Evolutionary conservation across 2,888 invertebrate species (phyloP).

Genomic region (Lamellibrachia columna): DNA sequence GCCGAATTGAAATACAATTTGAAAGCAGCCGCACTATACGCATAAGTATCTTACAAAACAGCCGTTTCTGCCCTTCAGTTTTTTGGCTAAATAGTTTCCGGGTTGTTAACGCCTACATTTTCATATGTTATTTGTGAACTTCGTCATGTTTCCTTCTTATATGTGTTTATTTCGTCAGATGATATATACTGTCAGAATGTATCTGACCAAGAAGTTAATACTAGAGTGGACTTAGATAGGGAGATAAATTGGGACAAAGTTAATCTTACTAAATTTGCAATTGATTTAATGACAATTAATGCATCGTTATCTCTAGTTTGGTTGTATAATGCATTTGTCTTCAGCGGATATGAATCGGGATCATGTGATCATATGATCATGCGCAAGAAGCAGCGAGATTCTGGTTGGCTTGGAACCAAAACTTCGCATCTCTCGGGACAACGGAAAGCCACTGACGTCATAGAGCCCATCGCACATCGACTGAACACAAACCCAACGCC

Average conservation of each 20-base stretch:
- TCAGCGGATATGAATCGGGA: background rate
- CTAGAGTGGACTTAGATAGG: too few species aligned
- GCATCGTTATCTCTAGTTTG: background rate
- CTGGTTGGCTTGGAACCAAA: background rate
- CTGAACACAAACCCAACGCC: background rate
- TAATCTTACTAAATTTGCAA: background rate
- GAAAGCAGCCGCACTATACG: too few species aligned
- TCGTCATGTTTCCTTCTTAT: too few species aligned
- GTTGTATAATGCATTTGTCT: background rate
- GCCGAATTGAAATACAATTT: too few species aligned
- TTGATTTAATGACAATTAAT: background rate
- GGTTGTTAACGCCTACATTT: too few species aligned
- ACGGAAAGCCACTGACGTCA: background rate
- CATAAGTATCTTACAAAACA: too few species aligned
- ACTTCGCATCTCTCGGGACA: background rate
- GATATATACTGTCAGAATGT: too few species aligned
- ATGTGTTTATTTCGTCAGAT: too few species aligned
- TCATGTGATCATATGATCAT: background rate
- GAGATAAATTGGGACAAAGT: background rate
- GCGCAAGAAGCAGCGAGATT: background rate
- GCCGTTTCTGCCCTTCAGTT: too few species aligned
- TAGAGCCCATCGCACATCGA: background rate
- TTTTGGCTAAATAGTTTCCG: too few species aligned
- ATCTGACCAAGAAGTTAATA: too few species aligned
- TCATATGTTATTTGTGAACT: too few species aligned